phyloP scores from a whole-genome alignment of 2,797 vertebrate genomes.

The Oreortyx pictus region DNA sequence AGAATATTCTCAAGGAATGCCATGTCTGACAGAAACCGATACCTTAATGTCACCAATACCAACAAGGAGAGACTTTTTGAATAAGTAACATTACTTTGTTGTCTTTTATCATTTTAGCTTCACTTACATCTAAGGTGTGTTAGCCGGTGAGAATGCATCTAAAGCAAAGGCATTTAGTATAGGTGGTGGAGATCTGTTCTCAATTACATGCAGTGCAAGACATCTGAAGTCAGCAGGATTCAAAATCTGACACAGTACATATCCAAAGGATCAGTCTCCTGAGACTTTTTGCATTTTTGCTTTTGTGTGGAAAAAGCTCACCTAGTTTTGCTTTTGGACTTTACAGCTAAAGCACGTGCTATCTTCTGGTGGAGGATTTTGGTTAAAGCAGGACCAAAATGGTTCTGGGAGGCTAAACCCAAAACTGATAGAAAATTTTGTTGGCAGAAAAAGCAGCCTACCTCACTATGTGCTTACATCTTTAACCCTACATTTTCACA shows the following conservation, averaged over 20 bases:
- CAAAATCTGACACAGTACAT: not conserved
- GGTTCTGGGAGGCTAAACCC: not conserved
- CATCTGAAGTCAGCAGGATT: not conserved
- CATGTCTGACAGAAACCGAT: accelerated
- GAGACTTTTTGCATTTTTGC: not conserved
- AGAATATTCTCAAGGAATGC: not conserved
- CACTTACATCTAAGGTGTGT: not conserved
- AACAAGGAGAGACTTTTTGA: not conserved
- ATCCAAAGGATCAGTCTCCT: not conserved
- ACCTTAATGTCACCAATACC: not conserved
- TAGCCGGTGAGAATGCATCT: not conserved
- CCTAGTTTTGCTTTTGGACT: not conserved
- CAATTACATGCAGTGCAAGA: not conserved
- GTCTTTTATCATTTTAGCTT: not conserved
- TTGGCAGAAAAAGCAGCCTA: not conserved
- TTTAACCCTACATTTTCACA: not conserved
- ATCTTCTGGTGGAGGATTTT: not conserved
- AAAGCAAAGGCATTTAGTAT: not conserved
- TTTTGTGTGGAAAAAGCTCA: not conserved
- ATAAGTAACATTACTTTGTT: not conserved
- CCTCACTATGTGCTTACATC: not conserved
- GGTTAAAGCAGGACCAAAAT: not conserved
- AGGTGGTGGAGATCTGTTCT: not conserved
- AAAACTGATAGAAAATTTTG: not conserved
- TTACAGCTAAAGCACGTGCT: not conserved